Percentiles rank a stretch among this genome's conserved stretches.
phyloP scores from a whole-genome alignment of 1,140 invertebrate species.

The Trachymyrmex cornetzi region DNA sequence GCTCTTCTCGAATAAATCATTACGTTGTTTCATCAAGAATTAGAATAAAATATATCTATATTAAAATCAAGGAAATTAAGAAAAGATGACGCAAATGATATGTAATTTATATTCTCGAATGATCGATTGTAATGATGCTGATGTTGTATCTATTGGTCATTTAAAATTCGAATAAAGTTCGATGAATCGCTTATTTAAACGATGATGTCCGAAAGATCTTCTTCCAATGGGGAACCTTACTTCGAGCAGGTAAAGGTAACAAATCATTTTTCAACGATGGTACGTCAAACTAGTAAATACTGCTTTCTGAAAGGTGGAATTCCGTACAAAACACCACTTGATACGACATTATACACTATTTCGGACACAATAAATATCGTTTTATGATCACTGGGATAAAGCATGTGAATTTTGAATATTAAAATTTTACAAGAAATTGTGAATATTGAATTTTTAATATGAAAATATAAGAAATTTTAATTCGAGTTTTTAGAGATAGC shows the following conservation, averaged over 20 bases:
- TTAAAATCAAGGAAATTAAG: neutral
- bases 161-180: conserved; percentile 67
- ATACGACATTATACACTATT: conserved; percentile 67
- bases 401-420: conserved; percentile 58
- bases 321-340: conserved; percentile 65
- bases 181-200: conserved; percentile 43
- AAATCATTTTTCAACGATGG: conserved; percentile 74
- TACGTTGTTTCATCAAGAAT: neutral
- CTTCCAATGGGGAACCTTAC: conserved; percentile 65
- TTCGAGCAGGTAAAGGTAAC: conserved; percentile 75
- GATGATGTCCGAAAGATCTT: conserved; percentile 51
- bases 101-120: conserved; percentile 11
- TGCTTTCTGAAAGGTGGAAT: conserved; percentile 71
- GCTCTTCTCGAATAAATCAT: neutral
- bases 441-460: conserved; percentile 53
- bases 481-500: neutral
- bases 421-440: neutral
- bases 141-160: conserved; percentile 29
- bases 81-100: neutral
- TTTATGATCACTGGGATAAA: conserved; percentile 62
- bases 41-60: neutral
- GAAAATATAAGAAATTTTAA: neutral
- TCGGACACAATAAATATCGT: conserved; percentile 69
- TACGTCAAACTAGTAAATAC: conserved; percentile 66
- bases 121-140: conserved; percentile 18